Conservation (phyloP, 2,113 vertebrate species). For the Garra rufa region DNA sequence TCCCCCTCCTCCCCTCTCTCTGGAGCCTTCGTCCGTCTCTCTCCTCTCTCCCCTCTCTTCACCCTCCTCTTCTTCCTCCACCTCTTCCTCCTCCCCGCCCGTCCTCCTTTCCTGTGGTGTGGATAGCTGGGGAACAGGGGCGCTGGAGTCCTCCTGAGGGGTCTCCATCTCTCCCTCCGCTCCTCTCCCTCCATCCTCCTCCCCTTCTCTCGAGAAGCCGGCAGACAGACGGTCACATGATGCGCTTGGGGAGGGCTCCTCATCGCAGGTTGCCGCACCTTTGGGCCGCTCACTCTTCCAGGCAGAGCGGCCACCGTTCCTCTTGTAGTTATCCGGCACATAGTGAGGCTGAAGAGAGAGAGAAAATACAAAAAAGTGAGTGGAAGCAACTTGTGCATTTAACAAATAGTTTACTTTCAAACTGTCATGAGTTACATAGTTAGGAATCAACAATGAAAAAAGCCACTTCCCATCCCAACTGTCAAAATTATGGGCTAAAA, state of each 20-base stretch:
- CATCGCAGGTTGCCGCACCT: slow-evolving; percentile 69
- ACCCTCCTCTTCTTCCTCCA: slow-evolving; percentile 59
- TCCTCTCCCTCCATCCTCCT: slow-evolving; percentile 58
- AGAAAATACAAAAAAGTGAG: background rate
- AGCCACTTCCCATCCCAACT: background rate
- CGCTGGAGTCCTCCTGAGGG: slow-evolving; percentile 56
- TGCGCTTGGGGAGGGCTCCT: slow-evolving; percentile 68
- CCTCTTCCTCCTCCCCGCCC: slow-evolving; percentile 65
- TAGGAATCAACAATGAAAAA: background rate
- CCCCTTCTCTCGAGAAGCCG: slow-evolving; percentile 41
- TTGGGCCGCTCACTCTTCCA: slow-evolving; percentile 95
- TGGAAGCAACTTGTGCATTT: background rate
- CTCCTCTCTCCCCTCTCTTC: slow-evolving; percentile 79
- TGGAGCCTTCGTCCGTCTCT: slow-evolving; percentile 70
- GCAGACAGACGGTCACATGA: slow-evolving; percentile 63
- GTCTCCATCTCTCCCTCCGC: slow-evolving; percentile 66
- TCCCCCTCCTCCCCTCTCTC: slow-evolving; percentile 66
- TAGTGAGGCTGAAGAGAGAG: slow-evolving; percentile 87
- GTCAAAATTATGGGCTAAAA: background rate
- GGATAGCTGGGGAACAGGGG: slow-evolving; percentile 50
- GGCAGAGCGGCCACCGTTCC: slow-evolving; percentile 93
- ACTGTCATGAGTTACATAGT: background rate
- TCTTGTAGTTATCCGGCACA: slow-evolving; percentile 98
- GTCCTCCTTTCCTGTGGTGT: slow-evolving; percentile 56
- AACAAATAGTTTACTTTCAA: background rate